Percentiles rank a stretch among this genome's conserved stretches.
These are phyloP conservation scores for Tenualosa thibaudeaui DNA, from an alignment of 2,797 vertebrate species.

Conservation along the genomic window DNA sequence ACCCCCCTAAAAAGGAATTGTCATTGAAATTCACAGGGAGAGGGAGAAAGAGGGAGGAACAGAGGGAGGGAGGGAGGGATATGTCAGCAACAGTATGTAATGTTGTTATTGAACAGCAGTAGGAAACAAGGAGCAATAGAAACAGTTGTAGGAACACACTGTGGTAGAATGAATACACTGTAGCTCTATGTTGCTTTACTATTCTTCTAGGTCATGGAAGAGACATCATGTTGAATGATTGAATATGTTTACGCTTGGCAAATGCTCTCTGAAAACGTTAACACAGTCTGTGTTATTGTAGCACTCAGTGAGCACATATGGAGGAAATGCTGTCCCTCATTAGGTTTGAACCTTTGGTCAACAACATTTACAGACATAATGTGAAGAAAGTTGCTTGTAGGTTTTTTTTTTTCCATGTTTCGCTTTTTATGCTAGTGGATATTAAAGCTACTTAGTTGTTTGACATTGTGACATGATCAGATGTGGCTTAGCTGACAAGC, in stretches of 20 bases:
- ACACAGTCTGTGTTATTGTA: not conserved
- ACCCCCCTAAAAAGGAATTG: not conserved
- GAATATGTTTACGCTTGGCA: slow-evolving; percentile 8
- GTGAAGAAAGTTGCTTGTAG: not conserved
- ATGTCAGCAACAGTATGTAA: not conserved
- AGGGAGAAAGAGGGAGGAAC: not conserved
- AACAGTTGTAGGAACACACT: not conserved
- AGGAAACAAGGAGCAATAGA: not conserved
- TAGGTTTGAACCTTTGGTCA: not conserved
- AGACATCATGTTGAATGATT: not conserved
- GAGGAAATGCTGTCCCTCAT: not conserved
- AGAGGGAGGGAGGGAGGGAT: not conserved
- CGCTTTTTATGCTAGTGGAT: not conserved
- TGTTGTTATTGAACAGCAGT: not conserved
- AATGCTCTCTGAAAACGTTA: not conserved
- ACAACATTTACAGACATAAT: not conserved
- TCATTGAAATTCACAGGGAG: slow-evolving; percentile 1
- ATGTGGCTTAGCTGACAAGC: too few species aligned
- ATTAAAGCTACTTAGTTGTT: too few species aligned
- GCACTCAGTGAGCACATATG: not conserved
- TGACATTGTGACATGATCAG: too few species aligned
- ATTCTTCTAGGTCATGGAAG: slow-evolving; percentile 11
- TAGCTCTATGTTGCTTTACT: not conserved
- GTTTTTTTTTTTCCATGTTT: not conserved
- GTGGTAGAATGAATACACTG: not conserved